Evolutionary conservation across 2,888 invertebrate species (phyloP).

Genomic region (Pterostichus madidus): DNA sequence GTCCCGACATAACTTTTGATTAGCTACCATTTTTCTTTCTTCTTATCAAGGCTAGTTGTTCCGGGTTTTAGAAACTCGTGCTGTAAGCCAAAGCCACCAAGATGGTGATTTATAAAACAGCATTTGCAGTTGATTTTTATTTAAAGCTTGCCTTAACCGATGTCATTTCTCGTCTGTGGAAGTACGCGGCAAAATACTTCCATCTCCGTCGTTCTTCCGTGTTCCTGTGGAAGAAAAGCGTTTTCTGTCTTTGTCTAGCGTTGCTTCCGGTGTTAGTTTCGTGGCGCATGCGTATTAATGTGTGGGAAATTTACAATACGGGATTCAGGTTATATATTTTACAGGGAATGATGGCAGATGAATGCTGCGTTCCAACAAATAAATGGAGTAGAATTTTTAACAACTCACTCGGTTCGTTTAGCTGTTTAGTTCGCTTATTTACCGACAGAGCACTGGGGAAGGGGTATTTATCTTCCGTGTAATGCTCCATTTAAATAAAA

Average conservation of each 20-base stretch:
- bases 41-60: neutral
- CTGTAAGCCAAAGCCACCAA: neutral
- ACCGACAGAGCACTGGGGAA: slow-evolving; percentile 4
- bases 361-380: neutral
- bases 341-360: slow-evolving; percentile 8
- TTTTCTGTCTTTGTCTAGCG: neutral
- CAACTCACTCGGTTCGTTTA: slow-evolving; percentile 54
- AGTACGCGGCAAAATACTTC: neutral
- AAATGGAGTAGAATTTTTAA: slow-evolving; percentile 53
- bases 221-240: no score
- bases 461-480: neutral
- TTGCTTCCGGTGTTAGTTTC: neutral
- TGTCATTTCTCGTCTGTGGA: slow-evolving; percentile 14
- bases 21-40: neutral
- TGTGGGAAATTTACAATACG: slow-evolving; percentile 36
- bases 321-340: slow-evolving; percentile 25
- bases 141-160: slow-evolving; percentile 32
- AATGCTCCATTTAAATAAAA: slow-evolving; percentile 19
- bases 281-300: slow-evolving; percentile 37
- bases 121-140: slow-evolving; percentile 37
- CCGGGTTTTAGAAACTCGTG: neutral
- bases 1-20: neutral
- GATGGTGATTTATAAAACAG: slow-evolving; percentile 7
- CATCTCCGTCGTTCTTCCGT: neutral
- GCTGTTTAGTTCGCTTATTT: slow-evolving; percentile 46